Base-by-base conservation (phyloP, 1,140 invertebrate genomes). In the Melipona quadrifasciata region DNA sequence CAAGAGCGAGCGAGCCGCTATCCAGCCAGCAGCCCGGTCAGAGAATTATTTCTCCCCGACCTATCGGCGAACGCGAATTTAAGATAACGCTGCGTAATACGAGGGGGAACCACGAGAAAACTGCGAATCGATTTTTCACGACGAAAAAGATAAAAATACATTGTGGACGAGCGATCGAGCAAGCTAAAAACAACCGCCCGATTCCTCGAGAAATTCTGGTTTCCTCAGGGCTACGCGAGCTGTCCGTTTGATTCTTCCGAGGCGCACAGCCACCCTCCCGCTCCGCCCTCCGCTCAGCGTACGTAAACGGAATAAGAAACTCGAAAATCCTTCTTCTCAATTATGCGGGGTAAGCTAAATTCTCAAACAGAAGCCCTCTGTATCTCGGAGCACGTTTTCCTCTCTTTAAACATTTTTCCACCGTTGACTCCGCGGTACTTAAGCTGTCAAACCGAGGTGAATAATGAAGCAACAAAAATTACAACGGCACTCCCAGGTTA, bases 31-130 rank as follows among this genome's bases (percentile, higher is more conserved):
- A 31, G 65, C 19, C 17, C 21, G 14, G 47, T 21, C 71, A 55
- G 16, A 31, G 27, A 55, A 47, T 31, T 27, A 21, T 82, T 74
- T 61, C 55, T 31, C 11, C 21, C 24, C 16, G 27, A 47, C 34
- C 47, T 12, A 27, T 58, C 67, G 10, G 31, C 17, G 19, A 81
- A 53, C 16, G 70, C 31, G 70, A 81, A 81, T 74, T 53, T 51
- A 74, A 64, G 61, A 82, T 82, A 81, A 81, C 53, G 58, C 58
- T 16, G 55, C 57, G 27, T 74, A 53, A 55, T 53, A 74, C 21
- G 71, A 55, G 65, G 47, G 71, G 47, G 65, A 74, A 47, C 57
- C 53, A 55, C 34, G 21, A 81, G 27, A n/a, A 72, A 72, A 17
- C 68, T 65, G n/a, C n/a, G 55, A 57, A 71, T 80, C 67, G 67